Evolutionary conservation across 2,113 vertebrate species (phyloP).

Genomic region (Nibea coibor): DNA sequence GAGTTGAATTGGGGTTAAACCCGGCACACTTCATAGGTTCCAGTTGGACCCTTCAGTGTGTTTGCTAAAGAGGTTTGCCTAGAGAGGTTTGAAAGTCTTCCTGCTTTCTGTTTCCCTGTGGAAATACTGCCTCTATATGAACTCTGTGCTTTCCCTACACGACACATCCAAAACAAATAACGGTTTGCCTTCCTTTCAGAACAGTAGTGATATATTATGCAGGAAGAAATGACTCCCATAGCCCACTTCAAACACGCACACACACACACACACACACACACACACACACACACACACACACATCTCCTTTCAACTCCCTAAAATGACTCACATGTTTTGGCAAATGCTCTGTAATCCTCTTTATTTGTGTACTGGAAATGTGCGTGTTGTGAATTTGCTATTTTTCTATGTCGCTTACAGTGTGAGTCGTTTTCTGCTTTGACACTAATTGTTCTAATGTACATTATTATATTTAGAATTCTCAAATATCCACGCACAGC

Average conservation of each 20-base stretch:
- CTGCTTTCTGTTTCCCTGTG: conserved; percentile 25
- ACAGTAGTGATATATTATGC: conserved; percentile 12
- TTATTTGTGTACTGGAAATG: conserved; percentile 17
- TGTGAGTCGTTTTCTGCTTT: neutral
- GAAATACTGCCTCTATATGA: conserved; percentile 16
- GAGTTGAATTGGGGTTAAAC: conserved; percentile 40
- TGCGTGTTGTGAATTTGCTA: neutral
- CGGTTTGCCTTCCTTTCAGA: conserved; percentile 24
- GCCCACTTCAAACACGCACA: neutral
- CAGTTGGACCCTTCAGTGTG: conserved; percentile 24
- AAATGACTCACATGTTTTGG: conserved; percentile 29
- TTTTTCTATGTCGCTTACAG: neutral
- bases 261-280: neutral
- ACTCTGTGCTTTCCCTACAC: neutral
- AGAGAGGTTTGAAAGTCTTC: conserved; percentile 24
- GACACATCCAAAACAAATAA: conserved; percentile 24
- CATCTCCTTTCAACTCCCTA: conserved; percentile 28
- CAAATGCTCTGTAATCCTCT: conserved; percentile 18
- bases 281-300: neutral
- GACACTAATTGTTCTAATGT: conserved; percentile 36
- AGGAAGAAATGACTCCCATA: neutral
- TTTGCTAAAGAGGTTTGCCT: conserved; percentile 25
- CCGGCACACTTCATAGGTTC: conserved; percentile 7
- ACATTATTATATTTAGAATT: neutral
- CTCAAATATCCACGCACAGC: conserved; percentile 33